Conservation (phyloP, 2,113 vertebrate species). For the Gobiocypris rarus region DNA sequence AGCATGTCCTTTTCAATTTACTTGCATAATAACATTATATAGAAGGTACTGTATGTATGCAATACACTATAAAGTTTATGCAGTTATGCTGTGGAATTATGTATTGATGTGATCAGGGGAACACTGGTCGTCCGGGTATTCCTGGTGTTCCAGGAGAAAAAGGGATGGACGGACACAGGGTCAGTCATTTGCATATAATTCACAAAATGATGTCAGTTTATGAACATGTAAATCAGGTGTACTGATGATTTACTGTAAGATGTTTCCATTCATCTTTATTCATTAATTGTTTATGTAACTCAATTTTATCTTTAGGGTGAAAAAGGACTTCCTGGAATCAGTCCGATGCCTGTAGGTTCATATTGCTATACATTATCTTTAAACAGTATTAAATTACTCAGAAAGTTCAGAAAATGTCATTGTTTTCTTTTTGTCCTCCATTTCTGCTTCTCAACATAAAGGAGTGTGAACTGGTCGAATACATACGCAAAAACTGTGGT, state of each 20-base stretch:
- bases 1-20: neutral
- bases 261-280: neutral
- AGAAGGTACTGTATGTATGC: neutral
- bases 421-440: neutral
- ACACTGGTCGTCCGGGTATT: constrained; percentile 73
- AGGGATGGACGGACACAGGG: constrained; percentile 79
- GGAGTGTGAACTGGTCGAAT: constrained; percentile 85
- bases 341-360: constrained; percentile 75
- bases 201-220: neutral
- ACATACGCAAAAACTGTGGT: constrained; percentile 84
- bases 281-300: neutral
- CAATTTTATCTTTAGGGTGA: constrained; percentile 73
- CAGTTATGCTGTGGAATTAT: neutral
- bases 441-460: constrained; percentile 55
- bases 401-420: neutral
- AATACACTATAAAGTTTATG: neutral
- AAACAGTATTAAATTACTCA: neutral
- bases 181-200: constrained; percentile 57
- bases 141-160: constrained; percentile 75
- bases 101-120: constrained; percentile 71
- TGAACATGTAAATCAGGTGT: neutral
- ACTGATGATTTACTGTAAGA: neutral
- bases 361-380: neutral
- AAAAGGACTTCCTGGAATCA: constrained; percentile 74
- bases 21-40: neutral